Base-by-base conservation (phyloP, 2,888 invertebrate species). In the Tribolium freemani region DNA sequence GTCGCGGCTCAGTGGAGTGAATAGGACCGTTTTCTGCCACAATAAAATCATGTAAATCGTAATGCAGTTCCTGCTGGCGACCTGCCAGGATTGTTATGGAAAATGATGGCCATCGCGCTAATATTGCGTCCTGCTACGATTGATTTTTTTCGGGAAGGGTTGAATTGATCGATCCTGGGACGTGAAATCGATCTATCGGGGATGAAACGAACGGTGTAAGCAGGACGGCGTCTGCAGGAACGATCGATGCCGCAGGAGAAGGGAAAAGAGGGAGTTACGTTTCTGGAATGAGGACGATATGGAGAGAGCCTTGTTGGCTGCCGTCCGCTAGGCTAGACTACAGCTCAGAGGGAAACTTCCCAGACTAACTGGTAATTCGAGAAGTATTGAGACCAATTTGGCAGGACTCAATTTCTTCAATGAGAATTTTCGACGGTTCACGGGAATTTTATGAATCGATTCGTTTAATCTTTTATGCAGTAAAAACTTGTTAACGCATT, bases 21-120 rank as follows among this genome's bases (percentile, higher is more conserved):
- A 53, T 51, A 30, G 13, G 26, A 50, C 9, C 53, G 68, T 72
- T 61, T 71, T 69, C 71, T 75, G 63, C 70, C 67, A 63, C 74
- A 74, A 75, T 75, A 74, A 75, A 77, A 76, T 76, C 72, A 74
- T 73, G 71, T 76, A 76, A 74, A 76, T 73, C 74, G 73, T 73
- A 75, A 75, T 76, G 76, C 76, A 76, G 74, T 70, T 54, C 75
- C 74, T 74, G 72, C 73, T 77, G 76, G 78, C 76, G 69, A 57
- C 51, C 51, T 11, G 66, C 78, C 78, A 75, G 72, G 60, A 70
- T 31, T 53, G 75, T 71, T 70, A 68, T 64, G 66, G 71, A 74
- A 72, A 74, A 73, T 72, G 10, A 10, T 13, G 45, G 45, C n/a
- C 9, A 8, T 13, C 16, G 63, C 8, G 63, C 13, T 26, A 26